Evolutionary conservation across 2,888 invertebrate species (phyloP).

Genomic region (Antitype chi): DNA sequence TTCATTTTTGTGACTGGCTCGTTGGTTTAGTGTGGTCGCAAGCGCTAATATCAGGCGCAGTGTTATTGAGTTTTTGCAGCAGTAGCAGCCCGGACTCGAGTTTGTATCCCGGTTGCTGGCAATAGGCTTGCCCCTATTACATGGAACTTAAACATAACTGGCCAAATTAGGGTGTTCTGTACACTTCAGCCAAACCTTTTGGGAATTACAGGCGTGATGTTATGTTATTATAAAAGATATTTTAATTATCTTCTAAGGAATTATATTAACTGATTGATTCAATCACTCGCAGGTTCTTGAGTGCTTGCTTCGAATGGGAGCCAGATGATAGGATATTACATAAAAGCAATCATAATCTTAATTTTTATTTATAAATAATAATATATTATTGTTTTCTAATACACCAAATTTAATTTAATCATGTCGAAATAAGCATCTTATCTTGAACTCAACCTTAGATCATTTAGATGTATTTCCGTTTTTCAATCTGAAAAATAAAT

Average conservation of each 20-base stretch:
- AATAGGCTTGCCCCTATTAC: background rate
- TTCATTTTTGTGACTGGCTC: background rate
- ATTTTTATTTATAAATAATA: slow-evolving; percentile 10
- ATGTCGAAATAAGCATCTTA: slow-evolving; percentile 27
- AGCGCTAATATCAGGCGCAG: background rate
- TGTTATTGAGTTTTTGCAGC: background rate
- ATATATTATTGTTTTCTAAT: slow-evolving; percentile 20
- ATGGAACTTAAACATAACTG: background rate
- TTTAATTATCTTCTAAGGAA: background rate
- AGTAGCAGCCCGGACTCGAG: background rate
- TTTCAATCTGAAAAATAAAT: no score
- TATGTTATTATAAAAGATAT: background rate
- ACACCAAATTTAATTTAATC: slow-evolving; percentile 32
- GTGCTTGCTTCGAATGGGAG: background rate
- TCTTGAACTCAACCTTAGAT: background rate
- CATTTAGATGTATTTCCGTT: background rate
- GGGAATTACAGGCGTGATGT: background rate
- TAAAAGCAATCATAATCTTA: background rate
- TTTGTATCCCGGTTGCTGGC: background rate
- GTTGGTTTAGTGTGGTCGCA: background rate
- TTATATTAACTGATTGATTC: slow-evolving; percentile 28
- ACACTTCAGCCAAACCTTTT: background rate
- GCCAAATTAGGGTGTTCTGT: background rate
- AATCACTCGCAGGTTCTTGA: background rate
- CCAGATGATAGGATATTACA: background rate